A percentile compares a stretch with the other conserved stretches of the same genome.
phyloP scores from a whole-genome alignment of 2,888 invertebrate genomes.

The Empis stercorea region DNA sequence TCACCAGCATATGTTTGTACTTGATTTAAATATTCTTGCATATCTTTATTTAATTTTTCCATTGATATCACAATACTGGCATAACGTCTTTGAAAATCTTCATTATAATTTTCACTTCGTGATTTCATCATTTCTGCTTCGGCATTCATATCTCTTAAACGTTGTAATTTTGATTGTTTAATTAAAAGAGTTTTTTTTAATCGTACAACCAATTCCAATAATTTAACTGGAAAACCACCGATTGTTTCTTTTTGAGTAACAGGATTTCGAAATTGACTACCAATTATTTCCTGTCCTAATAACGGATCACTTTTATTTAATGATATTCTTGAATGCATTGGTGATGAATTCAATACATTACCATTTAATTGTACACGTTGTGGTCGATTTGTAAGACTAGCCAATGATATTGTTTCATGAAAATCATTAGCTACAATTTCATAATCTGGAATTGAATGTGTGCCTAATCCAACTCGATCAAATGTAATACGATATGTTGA shows the following conservation, averaged over 20 bases:
- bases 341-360: slow-evolving; percentile 29
- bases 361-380: slow-evolving; percentile 48
- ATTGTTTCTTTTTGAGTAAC: slow-evolving; percentile 36
- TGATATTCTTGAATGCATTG: slow-evolving; percentile 6
- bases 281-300: slow-evolving; percentile 39
- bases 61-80: slow-evolving; percentile 78
- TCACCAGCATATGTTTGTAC: slow-evolving; percentile 75
- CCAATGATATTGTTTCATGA: slow-evolving; percentile 78
- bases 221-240: slow-evolving; percentile 72
- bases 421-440: slow-evolving; percentile 90
- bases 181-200: slow-evolving; percentile 72
- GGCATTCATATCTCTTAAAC: slow-evolving; percentile 73
- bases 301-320: slow-evolving; percentile 55
- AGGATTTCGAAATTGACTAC: slow-evolving; percentile 37
- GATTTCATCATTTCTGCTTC: slow-evolving; percentile 72
- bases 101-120: slow-evolving; percentile 34
- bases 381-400: slow-evolving; percentile 44
- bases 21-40: slow-evolving; percentile 72
- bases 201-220: slow-evolving; percentile 75
- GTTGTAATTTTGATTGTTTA: slow-evolving; percentile 68
- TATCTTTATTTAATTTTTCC: slow-evolving; percentile 79
- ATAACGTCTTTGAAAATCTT: slow-evolving; percentile 85
- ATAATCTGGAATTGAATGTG: slow-evolving; percentile 91
- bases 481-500: slow-evolving; percentile 92
- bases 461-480: slow-evolving; percentile 82